Conservation (phyloP, 2,888 invertebrate genomes). For the Caenorhabditis afra region DNA sequence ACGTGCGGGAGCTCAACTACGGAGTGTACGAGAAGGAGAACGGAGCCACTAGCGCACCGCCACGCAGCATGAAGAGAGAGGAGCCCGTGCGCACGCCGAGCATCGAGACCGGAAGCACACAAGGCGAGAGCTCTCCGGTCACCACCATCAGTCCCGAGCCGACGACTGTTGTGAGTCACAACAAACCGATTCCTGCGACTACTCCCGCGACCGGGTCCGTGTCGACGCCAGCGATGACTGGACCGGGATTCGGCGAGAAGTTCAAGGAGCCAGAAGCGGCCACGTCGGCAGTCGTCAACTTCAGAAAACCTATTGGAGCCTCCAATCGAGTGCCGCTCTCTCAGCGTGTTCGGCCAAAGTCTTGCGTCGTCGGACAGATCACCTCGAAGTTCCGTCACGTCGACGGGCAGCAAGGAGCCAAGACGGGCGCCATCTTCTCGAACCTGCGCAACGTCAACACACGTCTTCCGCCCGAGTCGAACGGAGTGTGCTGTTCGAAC, state of each 20-base stretch:
- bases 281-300: constrained; percentile 19
- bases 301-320: constrained; percentile 54
- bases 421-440: constrained; percentile 68
- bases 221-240: constrained; percentile 38
- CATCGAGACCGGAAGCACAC: constrained; percentile 49
- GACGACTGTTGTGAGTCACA: constrained; percentile 12
- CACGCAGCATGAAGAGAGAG: not conserved
- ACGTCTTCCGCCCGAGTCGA: constrained; percentile 74
- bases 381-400: constrained; percentile 78
- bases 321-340: constrained; percentile 51
- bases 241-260: constrained; percentile 44
- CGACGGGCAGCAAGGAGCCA: constrained; percentile 66
- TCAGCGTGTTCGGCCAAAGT: constrained; percentile 68
- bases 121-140: constrained; percentile 35
- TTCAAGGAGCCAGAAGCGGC: constrained; percentile 13
- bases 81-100: constrained; percentile 26
- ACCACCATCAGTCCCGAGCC: constrained; percentile 43
- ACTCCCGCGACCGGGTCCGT: constrained; percentile 35
- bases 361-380: constrained; percentile 74
- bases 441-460: constrained; percentile 78
- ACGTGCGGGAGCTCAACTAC: constrained; percentile 57
- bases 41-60: constrained; percentile 7
- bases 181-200: not conserved
- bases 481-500: constrained; percentile 60
- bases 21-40: constrained; percentile 49